These are phyloP conservation scores for Lepidocyrtoides sp. DNA, from an alignment of 2,888 invertebrate species.

Conservation along the genomic window DNA sequence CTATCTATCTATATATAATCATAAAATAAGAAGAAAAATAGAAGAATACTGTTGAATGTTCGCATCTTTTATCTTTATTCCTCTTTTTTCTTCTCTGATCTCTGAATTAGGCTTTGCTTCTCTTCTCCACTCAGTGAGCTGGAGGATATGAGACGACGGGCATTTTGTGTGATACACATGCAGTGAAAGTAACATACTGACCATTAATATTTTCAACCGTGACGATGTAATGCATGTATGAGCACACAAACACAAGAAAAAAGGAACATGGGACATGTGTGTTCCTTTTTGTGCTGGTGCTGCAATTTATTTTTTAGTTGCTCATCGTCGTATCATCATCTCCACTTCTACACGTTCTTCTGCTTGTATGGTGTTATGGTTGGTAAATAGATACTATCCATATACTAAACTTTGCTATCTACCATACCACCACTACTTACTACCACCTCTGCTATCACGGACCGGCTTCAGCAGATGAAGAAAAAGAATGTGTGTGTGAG, in stretches of 20 bases:
- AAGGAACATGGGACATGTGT: background rate
- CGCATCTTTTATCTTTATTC: background rate
- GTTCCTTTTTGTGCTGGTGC: constrained; percentile 47
- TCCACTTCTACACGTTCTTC: constrained; percentile 34
- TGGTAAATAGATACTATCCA: constrained; percentile 13
- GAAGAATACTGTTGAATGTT: constrained; percentile 41
- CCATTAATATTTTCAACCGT: constrained; percentile 67
- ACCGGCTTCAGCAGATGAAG: background rate
- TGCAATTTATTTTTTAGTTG: constrained; percentile 47
- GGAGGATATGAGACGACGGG: background rate
- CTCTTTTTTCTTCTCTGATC: background rate
- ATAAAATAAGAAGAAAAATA: constrained; percentile 1
- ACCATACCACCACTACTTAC: background rate
- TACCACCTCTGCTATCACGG: background rate
- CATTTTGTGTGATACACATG: background rate
- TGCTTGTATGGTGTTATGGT: background rate
- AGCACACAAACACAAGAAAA: background rate
- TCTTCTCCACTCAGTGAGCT: background rate
- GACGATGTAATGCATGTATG: constrained; percentile 32
- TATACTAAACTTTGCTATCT: background rate
- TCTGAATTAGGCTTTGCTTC: background rate
- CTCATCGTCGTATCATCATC: constrained; percentile 50
- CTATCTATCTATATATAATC: background rate
- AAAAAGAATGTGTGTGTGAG: constrained; percentile 31
- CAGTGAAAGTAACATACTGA: constrained; percentile 31